phyloP scores from a whole-genome alignment of 92 coral and sea anemone species.

The Blastomussa wellsi region DNA sequence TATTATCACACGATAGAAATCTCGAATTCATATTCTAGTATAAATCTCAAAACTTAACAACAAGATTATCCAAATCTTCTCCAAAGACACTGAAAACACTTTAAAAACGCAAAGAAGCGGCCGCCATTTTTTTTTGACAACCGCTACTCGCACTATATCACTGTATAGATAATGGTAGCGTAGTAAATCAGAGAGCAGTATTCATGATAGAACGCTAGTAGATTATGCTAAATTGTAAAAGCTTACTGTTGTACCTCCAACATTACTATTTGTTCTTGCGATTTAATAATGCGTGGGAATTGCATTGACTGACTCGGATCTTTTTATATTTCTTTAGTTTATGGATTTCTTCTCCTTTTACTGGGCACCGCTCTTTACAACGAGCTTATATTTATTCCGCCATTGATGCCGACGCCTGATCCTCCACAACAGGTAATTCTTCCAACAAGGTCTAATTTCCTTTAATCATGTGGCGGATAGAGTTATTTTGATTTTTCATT shows the following conservation, averaged over 20 bases:
- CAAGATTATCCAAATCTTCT: too few relatives aligned
- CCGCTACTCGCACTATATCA: too few relatives aligned
- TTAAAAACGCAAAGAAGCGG: too few relatives aligned
- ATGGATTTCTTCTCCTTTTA: constrained; percentile 58
- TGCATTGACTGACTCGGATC: not conserved
- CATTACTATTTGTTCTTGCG: not conserved
- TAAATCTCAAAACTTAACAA: too few relatives aligned
- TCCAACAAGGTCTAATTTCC: too few relatives aligned
- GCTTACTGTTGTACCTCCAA: not conserved
- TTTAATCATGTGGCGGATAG: not conserved
- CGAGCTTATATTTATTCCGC: constrained; percentile 56
- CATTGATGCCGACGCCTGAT: constrained; percentile 64
- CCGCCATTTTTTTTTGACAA: too few relatives aligned
- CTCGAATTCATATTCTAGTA: too few relatives aligned
- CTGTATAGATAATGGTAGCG: too few relatives aligned
- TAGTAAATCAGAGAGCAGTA: too few relatives aligned
- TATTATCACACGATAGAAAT: too few relatives aligned
- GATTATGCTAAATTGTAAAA: not conserved
- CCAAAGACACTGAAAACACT: too few relatives aligned
- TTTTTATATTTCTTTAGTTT: constrained; percentile 34
- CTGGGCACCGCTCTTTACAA: constrained; percentile 66
- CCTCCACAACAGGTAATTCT: constrained; percentile 51
- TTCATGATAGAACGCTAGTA: too few relatives aligned
- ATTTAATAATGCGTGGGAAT: not conserved
- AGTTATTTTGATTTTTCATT: not conserved